Evolutionary conservation across 2,888 invertebrate genomes (phyloP).

Genomic region (Drosophila sordidula): DNA sequence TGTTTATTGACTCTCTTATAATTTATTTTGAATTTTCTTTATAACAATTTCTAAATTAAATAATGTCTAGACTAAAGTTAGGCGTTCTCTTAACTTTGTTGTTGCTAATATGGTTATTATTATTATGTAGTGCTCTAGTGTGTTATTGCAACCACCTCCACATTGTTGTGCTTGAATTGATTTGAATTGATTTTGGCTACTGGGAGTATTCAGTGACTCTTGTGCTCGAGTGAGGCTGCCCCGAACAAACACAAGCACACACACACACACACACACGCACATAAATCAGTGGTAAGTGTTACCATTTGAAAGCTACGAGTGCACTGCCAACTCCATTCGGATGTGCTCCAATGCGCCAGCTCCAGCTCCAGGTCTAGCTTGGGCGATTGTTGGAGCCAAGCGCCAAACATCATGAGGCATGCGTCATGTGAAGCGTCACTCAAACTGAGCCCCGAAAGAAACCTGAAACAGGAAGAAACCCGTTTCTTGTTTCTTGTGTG

Average conservation of each 20-base stretch:
- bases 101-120: neutral
- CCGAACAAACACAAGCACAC: slow-evolving; percentile 13
- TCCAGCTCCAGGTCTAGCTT: slow-evolving; percentile 12
- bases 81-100: neutral
- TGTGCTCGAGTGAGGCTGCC: slow-evolving; percentile 3
- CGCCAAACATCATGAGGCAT: slow-evolving; percentile 59
- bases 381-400: slow-evolving; percentile 39
- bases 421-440: slow-evolving; percentile 68
- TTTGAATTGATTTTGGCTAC: slow-evolving; percentile 36
- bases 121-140: neutral
- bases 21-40: no score
- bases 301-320: slow-evolving; percentile 10
- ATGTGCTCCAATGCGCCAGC: slow-evolving; percentile 1
- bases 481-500: slow-evolving; percentile 52
- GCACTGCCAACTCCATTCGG: neutral
- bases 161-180: slow-evolving; percentile 19
- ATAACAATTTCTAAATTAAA: neutral
- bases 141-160: slow-evolving; percentile 21
- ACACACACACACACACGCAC: slow-evolving; percentile 13
- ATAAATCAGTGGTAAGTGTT: slow-evolving; percentile 46
- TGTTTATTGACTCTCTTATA: no score
- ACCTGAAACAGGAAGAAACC: slow-evolving; percentile 71
- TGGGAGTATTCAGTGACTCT: slow-evolving; percentile 31
- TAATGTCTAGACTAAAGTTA: neutral
- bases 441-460: slow-evolving; percentile 51